Conservation (phyloP, 2,113 vertebrate genomes). For the Pterocles orientalis region DNA sequence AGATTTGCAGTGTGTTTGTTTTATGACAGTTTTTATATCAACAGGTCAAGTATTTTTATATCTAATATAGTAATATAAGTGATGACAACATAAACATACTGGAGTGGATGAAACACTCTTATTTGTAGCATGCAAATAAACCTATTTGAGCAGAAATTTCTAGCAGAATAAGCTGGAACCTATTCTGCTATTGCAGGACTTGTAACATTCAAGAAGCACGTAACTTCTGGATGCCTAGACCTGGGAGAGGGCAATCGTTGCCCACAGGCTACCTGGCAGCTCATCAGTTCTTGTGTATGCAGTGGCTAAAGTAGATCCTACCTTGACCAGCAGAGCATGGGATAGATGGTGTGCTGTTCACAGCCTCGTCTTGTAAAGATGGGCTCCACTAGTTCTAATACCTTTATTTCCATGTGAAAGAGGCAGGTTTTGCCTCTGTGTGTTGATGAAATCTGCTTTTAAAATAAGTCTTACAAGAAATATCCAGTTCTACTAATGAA, state of each 20-base stretch:
- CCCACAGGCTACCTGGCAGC: background rate
- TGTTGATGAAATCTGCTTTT: background rate
- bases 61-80: background rate
- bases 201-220: background rate
- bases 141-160: background rate
- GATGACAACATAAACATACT: background rate
- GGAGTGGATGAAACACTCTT: background rate
- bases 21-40: conserved; percentile 11
- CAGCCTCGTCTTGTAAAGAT: background rate
- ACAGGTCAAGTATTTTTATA: background rate
- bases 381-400: background rate
- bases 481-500: background rate
- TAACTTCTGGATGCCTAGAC: background rate
- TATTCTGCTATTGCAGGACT: background rate
- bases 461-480: background rate
- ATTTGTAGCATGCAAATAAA: background rate
- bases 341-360: background rate
- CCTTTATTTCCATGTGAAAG: background rate
- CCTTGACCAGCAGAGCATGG: background rate
- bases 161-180: background rate
- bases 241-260: background rate
- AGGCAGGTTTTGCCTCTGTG: background rate
- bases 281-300: background rate
- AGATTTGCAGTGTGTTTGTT: conserved; percentile 16
- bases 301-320: background rate